Evolutionary conservation across 1,140 invertebrate genomes (phyloP).

Genomic region (Chironomus striatipennis): DNA sequence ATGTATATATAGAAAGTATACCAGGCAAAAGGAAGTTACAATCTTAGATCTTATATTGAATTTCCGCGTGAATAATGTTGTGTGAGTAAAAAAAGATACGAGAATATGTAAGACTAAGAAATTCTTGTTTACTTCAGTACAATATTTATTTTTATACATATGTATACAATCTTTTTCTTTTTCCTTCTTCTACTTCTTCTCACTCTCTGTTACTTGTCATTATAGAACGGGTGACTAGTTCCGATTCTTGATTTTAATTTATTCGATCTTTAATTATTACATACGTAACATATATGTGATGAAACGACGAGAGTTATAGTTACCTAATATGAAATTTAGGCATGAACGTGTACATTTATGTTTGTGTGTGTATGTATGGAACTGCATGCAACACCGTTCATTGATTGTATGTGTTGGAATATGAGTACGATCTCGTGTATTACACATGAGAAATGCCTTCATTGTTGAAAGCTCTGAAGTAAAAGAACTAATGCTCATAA

Average conservation of each 20-base stretch:
- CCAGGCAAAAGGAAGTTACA: background rate
- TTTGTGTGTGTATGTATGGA: background rate
- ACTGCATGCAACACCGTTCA: background rate
- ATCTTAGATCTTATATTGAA: background rate
- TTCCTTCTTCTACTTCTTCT: background rate
- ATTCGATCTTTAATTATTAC: too few relatives aligned
- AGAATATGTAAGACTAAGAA: background rate
- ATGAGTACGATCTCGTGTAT: background rate
- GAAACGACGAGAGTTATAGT: too few relatives aligned
- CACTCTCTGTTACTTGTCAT: background rate
- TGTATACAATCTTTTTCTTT: constrained; percentile 4
- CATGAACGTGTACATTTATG: background rate
- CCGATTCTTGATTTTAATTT: too few relatives aligned
- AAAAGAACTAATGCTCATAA: background rate
- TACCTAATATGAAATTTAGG: background rate
- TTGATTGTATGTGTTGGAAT: background rate
- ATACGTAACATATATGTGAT: too few relatives aligned
- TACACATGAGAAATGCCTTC: background rate
- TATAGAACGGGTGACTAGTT: too few relatives aligned
- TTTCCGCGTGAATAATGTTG: constrained; percentile 12
- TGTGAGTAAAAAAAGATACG: background rate
- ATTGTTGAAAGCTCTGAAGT: background rate
- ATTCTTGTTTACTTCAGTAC: background rate
- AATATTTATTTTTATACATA: background rate
- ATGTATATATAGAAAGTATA: background rate